Conservation (phyloP, 2,888 invertebrate genomes). For the Gonocerus acuteangulatus region DNA sequence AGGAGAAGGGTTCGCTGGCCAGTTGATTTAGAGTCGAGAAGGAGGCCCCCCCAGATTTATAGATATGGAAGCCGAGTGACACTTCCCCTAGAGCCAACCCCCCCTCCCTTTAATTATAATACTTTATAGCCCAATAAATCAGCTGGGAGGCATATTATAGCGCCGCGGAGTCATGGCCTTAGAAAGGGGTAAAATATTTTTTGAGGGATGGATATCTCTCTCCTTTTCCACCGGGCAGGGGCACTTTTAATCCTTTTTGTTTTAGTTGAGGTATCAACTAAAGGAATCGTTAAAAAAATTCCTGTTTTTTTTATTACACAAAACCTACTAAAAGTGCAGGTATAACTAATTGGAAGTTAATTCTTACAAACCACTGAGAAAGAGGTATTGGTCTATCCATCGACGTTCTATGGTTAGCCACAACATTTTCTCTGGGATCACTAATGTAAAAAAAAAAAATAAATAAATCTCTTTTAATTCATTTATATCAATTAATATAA, state of each 20-base stretch:
- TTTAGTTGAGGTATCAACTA: not conserved
- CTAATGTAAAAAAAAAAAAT: too few relatives aligned
- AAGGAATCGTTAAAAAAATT: too few relatives aligned
- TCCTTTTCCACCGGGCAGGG: not conserved
- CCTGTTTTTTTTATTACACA: too few relatives aligned
- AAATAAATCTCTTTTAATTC: too few relatives aligned
- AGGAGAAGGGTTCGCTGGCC: conserved; percentile 5
- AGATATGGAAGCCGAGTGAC: conserved; percentile 44
- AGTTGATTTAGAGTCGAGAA: conserved; percentile 21
- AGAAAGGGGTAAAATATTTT: conserved; percentile 41
- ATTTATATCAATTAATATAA: too few relatives aligned
- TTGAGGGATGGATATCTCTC: conserved; percentile 37
- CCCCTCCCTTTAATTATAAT: conserved; percentile 67
- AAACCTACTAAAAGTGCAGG: too few relatives aligned
- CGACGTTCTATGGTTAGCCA: too few relatives aligned
- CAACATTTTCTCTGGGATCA: too few relatives aligned
- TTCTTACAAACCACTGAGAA: too few relatives aligned
- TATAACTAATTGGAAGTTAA: too few relatives aligned
- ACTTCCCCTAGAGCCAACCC: conserved; percentile 37
- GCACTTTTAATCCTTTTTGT: not conserved
- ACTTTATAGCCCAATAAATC: conserved; percentile 73
- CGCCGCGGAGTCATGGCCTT: conserved; percentile 28
- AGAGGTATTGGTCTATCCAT: too few relatives aligned
- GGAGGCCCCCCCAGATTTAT: conserved; percentile 36
- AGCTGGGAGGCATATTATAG: conserved; percentile 43